A percentile compares a stretch with the other conserved stretches of the same genome.
These are phyloP conservation scores for Atlantisia rogersi DNA, from an alignment of 2,113 vertebrate genomes.

Conservation along the genomic window DNA sequence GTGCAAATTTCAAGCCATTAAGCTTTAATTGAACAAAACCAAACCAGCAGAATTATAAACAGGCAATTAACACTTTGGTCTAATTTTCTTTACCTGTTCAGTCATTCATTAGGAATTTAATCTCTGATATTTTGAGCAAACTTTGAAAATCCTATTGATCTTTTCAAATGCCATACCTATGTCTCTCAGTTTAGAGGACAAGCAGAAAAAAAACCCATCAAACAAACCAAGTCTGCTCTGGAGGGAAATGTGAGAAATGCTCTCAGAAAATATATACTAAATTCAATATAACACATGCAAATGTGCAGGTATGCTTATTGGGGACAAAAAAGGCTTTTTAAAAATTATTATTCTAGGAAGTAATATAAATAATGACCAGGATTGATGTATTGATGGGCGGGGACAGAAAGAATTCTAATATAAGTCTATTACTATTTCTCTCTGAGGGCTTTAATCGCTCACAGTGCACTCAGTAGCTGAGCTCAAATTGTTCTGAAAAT, in stretches of 20 bases:
- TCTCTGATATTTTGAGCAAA: background rate
- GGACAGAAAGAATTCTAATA: background rate
- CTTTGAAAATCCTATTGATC: background rate
- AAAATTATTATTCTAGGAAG: background rate
- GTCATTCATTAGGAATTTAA: background rate
- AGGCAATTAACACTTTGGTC: background rate
- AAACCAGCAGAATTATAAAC: background rate
- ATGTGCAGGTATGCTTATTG: background rate
- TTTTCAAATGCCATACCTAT: background rate
- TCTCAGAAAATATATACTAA: background rate
- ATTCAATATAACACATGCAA: background rate
- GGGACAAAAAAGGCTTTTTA: background rate
- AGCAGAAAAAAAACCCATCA: background rate
- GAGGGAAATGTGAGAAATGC: background rate
- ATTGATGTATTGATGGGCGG: background rate
- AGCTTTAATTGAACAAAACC: background rate
- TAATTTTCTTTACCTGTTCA: background rate
- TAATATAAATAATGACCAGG: background rate
- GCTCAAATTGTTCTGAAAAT: background rate
- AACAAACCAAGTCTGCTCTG: background rate
- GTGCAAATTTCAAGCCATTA: conserved; percentile 9
- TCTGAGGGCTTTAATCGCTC: background rate
- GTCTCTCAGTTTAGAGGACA: background rate
- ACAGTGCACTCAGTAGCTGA: background rate
- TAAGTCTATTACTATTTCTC: background rate